Evolutionary conservation across 2,113 vertebrate genomes (phyloP), one percentile per base, ranked within the genome.

Genomic region (Percopsis transmontana): DNA sequence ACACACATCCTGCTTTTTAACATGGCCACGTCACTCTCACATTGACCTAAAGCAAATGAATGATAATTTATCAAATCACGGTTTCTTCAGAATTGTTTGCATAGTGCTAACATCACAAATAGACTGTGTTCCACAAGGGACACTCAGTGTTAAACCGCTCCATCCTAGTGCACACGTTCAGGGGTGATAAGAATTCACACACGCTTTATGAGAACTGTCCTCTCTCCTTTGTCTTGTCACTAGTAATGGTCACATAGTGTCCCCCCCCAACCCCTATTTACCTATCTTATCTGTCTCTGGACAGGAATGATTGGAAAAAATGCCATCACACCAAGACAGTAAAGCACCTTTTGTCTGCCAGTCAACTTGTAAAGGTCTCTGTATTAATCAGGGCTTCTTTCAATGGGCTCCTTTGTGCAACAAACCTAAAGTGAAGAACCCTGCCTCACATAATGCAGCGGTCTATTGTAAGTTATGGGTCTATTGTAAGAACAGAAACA

Each of bases 401-500:
- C 23, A 12, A 11, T 61, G 55, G 42, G 58, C 52, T 38, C 42
- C 14, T 62, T 52, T 24, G 3, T 19, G 10, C 9, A 45, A 14
- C 10, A 5, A 14, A 45, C 42, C 42, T 16, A 45, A 45, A 16
- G 3, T 45, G 11, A 2, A 45, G 11, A 14, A 16, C 3, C 42
- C 3, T 14, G 4, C 42, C 11, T 14, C 15, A 12, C 11, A 12
- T 45, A 12, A 45, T 5, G 42, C 15, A 45, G 11, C 11, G 42
- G 15, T 45, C 3, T 2, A 45, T 10, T 45, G 42, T 12, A 45
- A 45, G 11, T n/a, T n/a, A n/a, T n/a, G 42, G 42, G 86, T 83
- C 85, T 73, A 86, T 74, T 41, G 66, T 79, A 60, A 57, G 80
- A 58, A 66, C 58, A 74, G 82, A 71, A 68, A 50, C 42, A 70